Conservation (phyloP, 35 echinoderm and acorn worm species). For the Apostichopus californicus region DNA sequence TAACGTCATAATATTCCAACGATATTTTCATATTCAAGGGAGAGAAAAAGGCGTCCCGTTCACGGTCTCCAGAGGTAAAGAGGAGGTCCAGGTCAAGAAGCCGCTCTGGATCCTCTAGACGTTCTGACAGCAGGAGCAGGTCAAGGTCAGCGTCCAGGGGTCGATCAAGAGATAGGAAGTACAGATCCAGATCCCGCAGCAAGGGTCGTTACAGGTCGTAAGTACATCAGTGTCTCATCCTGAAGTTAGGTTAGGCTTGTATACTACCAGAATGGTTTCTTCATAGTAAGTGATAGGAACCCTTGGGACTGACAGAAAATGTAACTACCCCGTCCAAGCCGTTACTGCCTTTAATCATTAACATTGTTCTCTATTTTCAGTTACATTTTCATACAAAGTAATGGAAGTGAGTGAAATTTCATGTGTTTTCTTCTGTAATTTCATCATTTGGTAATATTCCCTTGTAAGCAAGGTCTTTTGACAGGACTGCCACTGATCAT, state of each 20-base stretch:
- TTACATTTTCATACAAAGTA: too few species aligned
- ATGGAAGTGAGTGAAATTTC: too few species aligned
- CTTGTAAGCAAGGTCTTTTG: too few species aligned
- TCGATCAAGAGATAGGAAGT: slow-evolving; percentile 15
- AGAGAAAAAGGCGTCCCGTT: slow-evolving; percentile 53
- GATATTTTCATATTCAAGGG: not conserved
- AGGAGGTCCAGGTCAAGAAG: slow-evolving; percentile 39
- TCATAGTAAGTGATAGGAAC: too few species aligned
- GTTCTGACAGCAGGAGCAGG: slow-evolving; percentile 21
- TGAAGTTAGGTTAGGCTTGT: not conserved
- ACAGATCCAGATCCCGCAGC: slow-evolving; percentile 28
- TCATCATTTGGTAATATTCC: too few species aligned
- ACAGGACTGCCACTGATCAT: too few species aligned
- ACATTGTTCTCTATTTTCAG: too few species aligned
- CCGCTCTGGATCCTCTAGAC: slow-evolving; percentile 45
- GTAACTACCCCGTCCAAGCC: too few species aligned
- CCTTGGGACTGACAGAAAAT: too few species aligned
- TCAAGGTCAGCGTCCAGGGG: slow-evolving; percentile 38
- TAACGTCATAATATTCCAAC: not conserved
- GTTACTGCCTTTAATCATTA: too few species aligned
- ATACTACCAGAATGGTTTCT: not conserved
- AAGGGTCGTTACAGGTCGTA: slow-evolving; percentile 30
- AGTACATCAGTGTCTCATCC: not conserved
- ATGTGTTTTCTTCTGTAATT: too few species aligned
- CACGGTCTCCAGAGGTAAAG: slow-evolving; percentile 50